A percentile compares a stretch with the other conserved stretches of the same genome.
Conservation (phyloP, 2,888 invertebrate genomes). For the Erannis defoliaria region DNA sequence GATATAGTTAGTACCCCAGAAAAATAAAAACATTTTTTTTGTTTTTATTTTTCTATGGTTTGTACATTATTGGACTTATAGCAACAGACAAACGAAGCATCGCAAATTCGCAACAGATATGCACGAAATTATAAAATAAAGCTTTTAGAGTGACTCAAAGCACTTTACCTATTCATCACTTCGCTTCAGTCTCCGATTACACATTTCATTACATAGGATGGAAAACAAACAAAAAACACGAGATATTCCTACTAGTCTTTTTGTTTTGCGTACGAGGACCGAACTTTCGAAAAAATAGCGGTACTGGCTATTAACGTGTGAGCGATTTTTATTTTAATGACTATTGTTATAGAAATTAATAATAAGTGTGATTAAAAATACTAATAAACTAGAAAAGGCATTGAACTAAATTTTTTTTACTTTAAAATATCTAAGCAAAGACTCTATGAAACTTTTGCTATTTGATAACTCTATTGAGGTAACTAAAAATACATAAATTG, state of each 20-base stretch:
- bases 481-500: no score
- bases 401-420: no score
- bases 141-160: slow-evolving; percentile 18
- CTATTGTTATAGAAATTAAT: neutral
- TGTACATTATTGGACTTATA: no score
- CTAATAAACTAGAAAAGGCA: no score
- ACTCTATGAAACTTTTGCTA: no score
- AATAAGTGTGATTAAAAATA: no score
- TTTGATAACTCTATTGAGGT: no score
- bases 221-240: slow-evolving; percentile 46
- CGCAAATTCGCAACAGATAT: slow-evolving; percentile 26
- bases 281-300: slow-evolving; percentile 26
- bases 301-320: neutral
- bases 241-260: slow-evolving; percentile 17
- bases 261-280: slow-evolving; percentile 13
- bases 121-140: slow-evolving; percentile 41
- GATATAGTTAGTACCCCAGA: no score
- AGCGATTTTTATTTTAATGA: neutral
- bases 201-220: slow-evolving; percentile 67
- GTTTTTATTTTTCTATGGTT: no score
- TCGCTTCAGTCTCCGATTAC: slow-evolving; percentile 60
- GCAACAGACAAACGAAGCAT: neutral
- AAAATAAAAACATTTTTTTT: no score
- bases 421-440: no score
- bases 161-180: slow-evolving; percentile 54